Base-by-base conservation (phyloP, 2,113 vertebrate genomes). In the Anguilla rostrata region DNA sequence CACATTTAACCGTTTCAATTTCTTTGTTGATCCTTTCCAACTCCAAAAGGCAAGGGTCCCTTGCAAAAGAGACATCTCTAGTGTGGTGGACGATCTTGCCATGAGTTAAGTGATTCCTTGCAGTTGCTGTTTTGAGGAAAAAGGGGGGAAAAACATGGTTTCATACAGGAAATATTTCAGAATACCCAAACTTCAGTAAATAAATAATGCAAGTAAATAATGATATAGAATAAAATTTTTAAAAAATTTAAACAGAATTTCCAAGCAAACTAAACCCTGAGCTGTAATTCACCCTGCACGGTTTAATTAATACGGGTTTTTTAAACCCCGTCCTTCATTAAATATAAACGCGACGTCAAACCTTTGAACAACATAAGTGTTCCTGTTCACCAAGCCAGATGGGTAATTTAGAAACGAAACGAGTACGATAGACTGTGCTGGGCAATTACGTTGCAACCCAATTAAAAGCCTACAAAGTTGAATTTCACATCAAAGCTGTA, bases 11-110 rank as follows among this genome's bases (percentile, higher is more conserved):
- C 22, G 85, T 93, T 82, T 94, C 92, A 46, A 95, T 95, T 90
- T 95, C 89, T 90, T 95, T 93, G 90, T 95, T 95, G 71, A 95
- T 90, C 53, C 87, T 90, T 90, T 95, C 91, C 85, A 95, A 87
- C 79, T 96, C 93, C 81, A 93, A 90, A 83, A 95, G 83, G 85
- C 91, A 92, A 75, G 87, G 63, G 12, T 89, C 90, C 75, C 79
- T 87, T 43, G 82, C 66, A 29, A 29, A 34, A 5, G 56, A 29
- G 49, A 29, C 60, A 39, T 90, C 87, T 20, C 82, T 83, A 49
- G 63, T 91, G 79, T 81, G 87, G 20, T 71, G 20, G n/a, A 12
- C 29, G 75, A 81, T 83, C 88, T 46, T 66, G 8, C 16, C 22
- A 12, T 22, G 39, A 0, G 86, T 39, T 0, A 5, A 22, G 66